A percentile compares a stretch with the other conserved stretches of the same genome.
These are phyloP conservation scores for Pseudeuparius sepicola DNA, from an alignment of 2,888 invertebrate genomes.

Conservation along the genomic window DNA sequence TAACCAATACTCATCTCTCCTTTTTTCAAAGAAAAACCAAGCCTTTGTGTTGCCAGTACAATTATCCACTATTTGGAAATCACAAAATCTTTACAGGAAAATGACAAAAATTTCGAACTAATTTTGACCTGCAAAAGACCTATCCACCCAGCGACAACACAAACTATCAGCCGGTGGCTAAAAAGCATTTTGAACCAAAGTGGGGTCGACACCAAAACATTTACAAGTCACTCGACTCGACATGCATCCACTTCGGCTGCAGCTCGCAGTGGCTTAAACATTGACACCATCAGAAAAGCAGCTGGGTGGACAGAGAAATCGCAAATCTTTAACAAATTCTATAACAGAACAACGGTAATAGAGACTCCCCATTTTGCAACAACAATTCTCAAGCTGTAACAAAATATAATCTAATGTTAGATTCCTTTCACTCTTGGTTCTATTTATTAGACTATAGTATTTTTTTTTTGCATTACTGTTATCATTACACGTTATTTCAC, in stretches of 20 bases:
- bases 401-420: too few relatives aligned
- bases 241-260: constrained; percentile 17
- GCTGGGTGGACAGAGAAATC: constrained; percentile 17
- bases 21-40: constrained; percentile 10
- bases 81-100: constrained; percentile 1
- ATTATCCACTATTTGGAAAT: constrained; percentile 3
- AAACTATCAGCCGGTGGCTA: constrained; percentile 13
- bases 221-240: constrained; percentile 13
- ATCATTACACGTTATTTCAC: too few relatives aligned
- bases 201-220: constrained; percentile 11
- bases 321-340: constrained; percentile 13
- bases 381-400: too few relatives aligned
- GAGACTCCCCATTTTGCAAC: too few relatives aligned
- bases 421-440: too few relatives aligned
- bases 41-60: constrained; percentile 6
- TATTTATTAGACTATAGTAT: too few relatives aligned
- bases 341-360: too few relatives aligned
- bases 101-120: constrained; percentile 2
- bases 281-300: too few relatives aligned
- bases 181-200: constrained; percentile 9
- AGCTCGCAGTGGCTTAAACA: constrained; percentile 8
- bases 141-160: constrained; percentile 8
- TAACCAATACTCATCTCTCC: constrained; percentile 11
- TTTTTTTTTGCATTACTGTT: too few relatives aligned
- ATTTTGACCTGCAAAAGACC: constrained; percentile 14